Evolutionary conservation across 2,888 invertebrate genomes (phyloP).

Genomic region (Zygaena filipendulae): DNA sequence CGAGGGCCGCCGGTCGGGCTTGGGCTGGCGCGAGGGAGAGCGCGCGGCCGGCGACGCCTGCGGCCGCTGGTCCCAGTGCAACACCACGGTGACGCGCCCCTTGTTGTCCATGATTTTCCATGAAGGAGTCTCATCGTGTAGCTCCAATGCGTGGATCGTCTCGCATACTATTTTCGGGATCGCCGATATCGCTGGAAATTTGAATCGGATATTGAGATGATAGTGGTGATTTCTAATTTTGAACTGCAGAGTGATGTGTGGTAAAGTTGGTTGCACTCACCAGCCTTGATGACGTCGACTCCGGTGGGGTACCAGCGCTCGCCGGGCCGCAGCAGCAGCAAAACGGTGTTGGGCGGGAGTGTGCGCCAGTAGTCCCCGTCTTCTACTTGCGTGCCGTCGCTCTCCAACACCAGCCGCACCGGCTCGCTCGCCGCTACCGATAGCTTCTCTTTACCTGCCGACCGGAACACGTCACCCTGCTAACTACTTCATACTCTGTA

Average conservation of each 20-base stretch:
- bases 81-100: conserved; percentile 95
- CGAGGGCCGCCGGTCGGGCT: conserved; percentile 72
- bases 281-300: conserved; percentile 94
- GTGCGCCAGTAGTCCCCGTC: conserved; percentile 97
- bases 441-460: conserved; percentile 87
- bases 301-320: conserved; percentile 95
- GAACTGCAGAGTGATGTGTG: neutral
- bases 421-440: conserved; percentile 88
- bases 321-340: conserved; percentile 87
- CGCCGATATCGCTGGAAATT: conserved; percentile 89
- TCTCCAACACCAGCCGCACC: conserved; percentile 91
- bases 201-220: too few species aligned
- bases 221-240: too few species aligned
- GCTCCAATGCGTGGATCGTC: conserved; percentile 93
- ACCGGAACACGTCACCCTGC: too few species aligned
- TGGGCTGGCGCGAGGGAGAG: conserved; percentile 57
- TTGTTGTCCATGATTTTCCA: conserved; percentile 99
- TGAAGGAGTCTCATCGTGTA: conserved; percentile 96
- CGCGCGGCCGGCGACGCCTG: conserved; percentile 72
- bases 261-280: conserved; percentile 57
- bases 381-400: conserved; percentile 96
- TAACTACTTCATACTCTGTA: too few species aligned
- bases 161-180: conserved; percentile 98
- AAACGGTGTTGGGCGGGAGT: conserved; percentile 89
- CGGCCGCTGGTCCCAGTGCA: conserved; percentile 95